A percentile compares a stretch with the other conserved stretches of the same genome.
Evolutionary conservation across 1,140 invertebrate genomes (phyloP).

Genomic region (Paraescarpia echinospica): DNA sequence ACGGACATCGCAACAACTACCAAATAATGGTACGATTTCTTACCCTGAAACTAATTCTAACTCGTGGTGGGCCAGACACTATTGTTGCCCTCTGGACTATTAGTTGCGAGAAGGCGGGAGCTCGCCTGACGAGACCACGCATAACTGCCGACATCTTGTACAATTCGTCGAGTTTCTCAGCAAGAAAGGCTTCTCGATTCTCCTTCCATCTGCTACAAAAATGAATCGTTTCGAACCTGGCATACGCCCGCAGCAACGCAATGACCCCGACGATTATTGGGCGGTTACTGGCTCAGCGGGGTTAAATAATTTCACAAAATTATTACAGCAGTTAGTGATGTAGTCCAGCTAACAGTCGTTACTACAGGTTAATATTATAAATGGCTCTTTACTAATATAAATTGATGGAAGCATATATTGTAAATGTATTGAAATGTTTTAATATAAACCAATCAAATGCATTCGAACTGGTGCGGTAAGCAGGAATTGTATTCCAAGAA

Average conservation of each 20-base stretch:
- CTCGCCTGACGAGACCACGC: background rate
- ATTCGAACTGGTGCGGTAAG: background rate
- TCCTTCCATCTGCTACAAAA: background rate
- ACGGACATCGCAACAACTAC: background rate
- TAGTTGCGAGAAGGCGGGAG: background rate
- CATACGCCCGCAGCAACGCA: background rate
- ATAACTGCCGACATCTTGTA: background rate
- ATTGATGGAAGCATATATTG: background rate
- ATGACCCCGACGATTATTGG: background rate
- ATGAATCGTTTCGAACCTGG: background rate
- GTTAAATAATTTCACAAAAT: background rate
- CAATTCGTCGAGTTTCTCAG: background rate
- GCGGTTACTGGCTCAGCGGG: no score
- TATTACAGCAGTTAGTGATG: background rate
- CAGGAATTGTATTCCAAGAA: background rate
- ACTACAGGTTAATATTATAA: background rate
- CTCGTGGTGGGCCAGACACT: background rate
- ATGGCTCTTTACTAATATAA: background rate
- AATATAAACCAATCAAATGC: slow-evolving; percentile 1
- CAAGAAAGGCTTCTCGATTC: background rate
- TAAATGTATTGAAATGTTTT: background rate
- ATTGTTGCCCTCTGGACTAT: background rate
- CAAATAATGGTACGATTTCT: background rate
- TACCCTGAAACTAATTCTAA: background rate
- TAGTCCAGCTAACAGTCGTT: background rate